These are phyloP conservation scores for Mormyrus iriodes DNA, from an alignment of 2,113 vertebrate species.

Conservation along the genomic window DNA sequence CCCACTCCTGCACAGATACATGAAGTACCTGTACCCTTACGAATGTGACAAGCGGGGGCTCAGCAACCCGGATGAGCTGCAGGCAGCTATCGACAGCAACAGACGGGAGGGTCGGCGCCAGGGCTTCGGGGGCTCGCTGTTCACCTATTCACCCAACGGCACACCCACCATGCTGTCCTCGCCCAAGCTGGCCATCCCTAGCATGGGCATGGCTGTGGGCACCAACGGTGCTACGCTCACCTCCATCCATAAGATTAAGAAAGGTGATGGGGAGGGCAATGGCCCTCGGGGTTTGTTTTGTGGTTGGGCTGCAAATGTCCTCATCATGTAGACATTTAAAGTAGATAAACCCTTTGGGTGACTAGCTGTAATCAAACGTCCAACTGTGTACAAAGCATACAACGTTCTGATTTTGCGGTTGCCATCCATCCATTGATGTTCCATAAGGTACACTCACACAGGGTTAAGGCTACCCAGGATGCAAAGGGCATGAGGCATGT, in stretches of 20 bases:
- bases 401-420: not conserved
- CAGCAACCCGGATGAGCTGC: conserved; percentile 92
- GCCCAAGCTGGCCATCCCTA: conserved; percentile 70
- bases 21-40: conserved; percentile 97
- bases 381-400: not conserved
- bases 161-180: conserved; percentile 83
- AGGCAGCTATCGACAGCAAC: conserved; percentile 95
- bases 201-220: conserved; percentile 61
- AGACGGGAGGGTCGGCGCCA: conserved; percentile 86
- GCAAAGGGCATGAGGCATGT: not conserved
- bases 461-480: not conserved
- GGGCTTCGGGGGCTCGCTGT: conserved; percentile 84
- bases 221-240: conserved; percentile 77
- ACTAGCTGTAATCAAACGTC: not conserved
- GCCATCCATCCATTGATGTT: not conserved
- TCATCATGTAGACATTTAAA: too few relatives aligned
- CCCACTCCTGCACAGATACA: conserved; percentile 69
- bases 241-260: conserved; percentile 82
- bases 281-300: not conserved
- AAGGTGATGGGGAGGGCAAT: conserved; percentile 62
- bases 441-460: not conserved
- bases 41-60: conserved; percentile 90
- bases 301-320: not conserved
- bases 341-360: not conserved
- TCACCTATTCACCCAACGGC: conserved; percentile 81